Evolutionary conservation across 37 sponge, comb jelly and placozoan species (phyloP), one percentile per base, ranked within the genome.

Genomic region (Beroe forskalii): DNA sequence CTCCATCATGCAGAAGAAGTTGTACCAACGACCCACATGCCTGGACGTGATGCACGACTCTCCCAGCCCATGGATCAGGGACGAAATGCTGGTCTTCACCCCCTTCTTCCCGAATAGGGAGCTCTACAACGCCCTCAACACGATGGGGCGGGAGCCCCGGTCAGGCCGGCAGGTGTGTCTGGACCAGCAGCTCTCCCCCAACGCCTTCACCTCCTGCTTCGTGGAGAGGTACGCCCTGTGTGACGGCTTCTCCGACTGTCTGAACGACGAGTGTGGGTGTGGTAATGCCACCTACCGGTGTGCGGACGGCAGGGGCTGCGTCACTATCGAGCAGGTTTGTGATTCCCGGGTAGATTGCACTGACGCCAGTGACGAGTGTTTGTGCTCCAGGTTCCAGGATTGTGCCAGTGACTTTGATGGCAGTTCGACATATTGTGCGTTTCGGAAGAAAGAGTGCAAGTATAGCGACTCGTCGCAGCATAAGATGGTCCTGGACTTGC

Each of bases 261-360:
- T 32, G 3, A 36, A 28, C 4, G 72, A 69, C 38, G 72, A 69
- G 17, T 69, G 72, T 33, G 72, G 38, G 4, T 69, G 72, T 33
- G 72, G 38, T 9, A 19, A 63, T 4, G 72, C 28, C 36, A 36
- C 72, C 38, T 69, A 33, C 72, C 28, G 32, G 38, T 69, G 72
- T 69, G 72, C 72, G 2, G 72, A 69, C 38, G 72, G 72, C 1
- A 36, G 19, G 4, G 72, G 72, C 2, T 69, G 72, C 32, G 32
- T 69, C 28, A 36, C 72, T 1, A 69, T 69, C 35, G 32, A 33
- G 3, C 72, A 69, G 72, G 37, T 69, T 27, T 69, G 72, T 69
- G 72, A 69, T 37, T 32, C 33, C 32, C 35, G 38, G 72, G 19
- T 35, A 19, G 72, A 69, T 69, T 69, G 72, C 32, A 19, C 12